Conservation (phyloP, 2,113 vertebrate genomes). For the Hoplias malabaricus region DNA sequence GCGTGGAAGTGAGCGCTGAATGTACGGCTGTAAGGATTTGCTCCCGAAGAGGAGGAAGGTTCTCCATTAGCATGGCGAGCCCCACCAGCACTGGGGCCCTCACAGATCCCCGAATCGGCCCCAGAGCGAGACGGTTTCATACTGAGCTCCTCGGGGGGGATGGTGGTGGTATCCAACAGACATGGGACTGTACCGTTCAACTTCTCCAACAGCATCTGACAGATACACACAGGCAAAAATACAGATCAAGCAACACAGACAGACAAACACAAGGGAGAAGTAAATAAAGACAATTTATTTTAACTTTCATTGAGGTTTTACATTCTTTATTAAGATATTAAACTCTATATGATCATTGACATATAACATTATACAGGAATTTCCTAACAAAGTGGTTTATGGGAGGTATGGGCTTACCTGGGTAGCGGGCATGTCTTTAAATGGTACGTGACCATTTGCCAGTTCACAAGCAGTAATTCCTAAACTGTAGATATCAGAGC, state of each 20-base stretch:
- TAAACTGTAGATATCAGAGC: slow-evolving; percentile 97
- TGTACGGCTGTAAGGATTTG: slow-evolving; percentile 91
- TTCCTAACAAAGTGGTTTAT: background rate
- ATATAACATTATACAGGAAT: too few species aligned
- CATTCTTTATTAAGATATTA: too few species aligned
- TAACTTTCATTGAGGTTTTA: too few species aligned
- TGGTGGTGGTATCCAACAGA: slow-evolving; percentile 92
- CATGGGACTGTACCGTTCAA: slow-evolving; percentile 95
- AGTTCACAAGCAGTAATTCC: slow-evolving; percentile 97
- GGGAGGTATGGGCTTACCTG: slow-evolving; percentile 72
- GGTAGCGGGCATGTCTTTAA: slow-evolving; percentile 98
- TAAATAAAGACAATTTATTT: too few species aligned
- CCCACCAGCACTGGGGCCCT: slow-evolving; percentile 72
- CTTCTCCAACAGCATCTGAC: slow-evolving; percentile 95
- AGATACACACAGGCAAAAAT: background rate
- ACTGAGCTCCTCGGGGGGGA: slow-evolving; percentile 90
- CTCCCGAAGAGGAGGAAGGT: slow-evolving; percentile 65
- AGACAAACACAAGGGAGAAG: background rate
- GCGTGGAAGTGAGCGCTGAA: slow-evolving; percentile 91
- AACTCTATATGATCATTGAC: too few species aligned
- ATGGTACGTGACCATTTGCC: slow-evolving; percentile 97
- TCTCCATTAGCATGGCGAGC: slow-evolving; percentile 85
- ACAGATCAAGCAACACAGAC: background rate
- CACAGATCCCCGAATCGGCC: slow-evolving; percentile 82
- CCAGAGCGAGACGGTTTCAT: slow-evolving; percentile 85